Base-by-base conservation (phyloP, 2,888 invertebrate species). In the Troides aeacus region DNA sequence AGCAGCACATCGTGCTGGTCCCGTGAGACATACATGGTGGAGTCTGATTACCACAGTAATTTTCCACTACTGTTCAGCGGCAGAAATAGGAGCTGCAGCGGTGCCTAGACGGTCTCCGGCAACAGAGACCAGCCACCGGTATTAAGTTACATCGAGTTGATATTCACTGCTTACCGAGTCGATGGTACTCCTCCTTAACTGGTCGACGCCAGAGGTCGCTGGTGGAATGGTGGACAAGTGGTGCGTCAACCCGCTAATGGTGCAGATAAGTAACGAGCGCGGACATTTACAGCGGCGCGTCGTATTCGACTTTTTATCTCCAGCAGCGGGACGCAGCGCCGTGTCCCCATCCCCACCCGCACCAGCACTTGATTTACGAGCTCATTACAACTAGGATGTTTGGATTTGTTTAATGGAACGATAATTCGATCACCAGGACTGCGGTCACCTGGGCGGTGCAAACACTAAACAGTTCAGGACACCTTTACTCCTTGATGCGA, bases 201-300 rank as follows among this genome's bases (percentile, higher is more conserved):
- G 42, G 12, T 15, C 56, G 30, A 30, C 81, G 84, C 84, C 81
- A 83, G 77, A 74, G 77, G 79, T 74, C 74, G 75, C 76, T 71
- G 69, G 71, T 71, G 80, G 81, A 85, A 76, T 71, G 69, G 71
- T 71, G 80, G 81, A 85, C 87, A 87, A 85, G 84, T 83, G 79
- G 74, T 76, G 77, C 82, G 85, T 84, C 84, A 83, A 84, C 79
- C 81, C 76, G 69, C 84, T 88, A 88, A 88, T 88, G 87, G 83
- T 82, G 75, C 70, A 81, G 87, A 87, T 87, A 87, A 88, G 84
- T 88, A 85, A 87, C 85, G 87, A 81, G 78, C 79, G 75, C 72
- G 78, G 80, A 79, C 73, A 76, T 78, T 79, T 79, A 83, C 86
- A 85, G 83, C 81, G 84, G 86, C 79, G 79, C 78, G 42, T 21